Conservation (phyloP, 2,888 invertebrate species). For the Augochlorella aurata region DNA sequence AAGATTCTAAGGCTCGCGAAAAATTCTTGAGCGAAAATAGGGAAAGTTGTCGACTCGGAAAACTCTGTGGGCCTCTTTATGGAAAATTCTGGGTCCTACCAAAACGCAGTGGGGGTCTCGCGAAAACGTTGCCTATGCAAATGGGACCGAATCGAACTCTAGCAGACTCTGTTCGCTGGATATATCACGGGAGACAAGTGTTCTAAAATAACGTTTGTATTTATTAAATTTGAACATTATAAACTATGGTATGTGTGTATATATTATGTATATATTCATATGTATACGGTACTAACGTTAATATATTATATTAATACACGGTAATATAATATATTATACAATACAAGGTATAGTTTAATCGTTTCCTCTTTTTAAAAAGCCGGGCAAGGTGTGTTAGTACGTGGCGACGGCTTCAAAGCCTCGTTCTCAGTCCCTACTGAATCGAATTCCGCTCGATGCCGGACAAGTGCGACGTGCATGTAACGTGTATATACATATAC, state of each 20-base stretch:
- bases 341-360: slow-evolving; percentile 8
- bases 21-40: background rate
- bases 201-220: slow-evolving; percentile 52
- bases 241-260: slow-evolving; percentile 39
- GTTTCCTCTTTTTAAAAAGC: slow-evolving; percentile 24
- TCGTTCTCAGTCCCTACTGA: slow-evolving; percentile 17
- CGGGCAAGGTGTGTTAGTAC: slow-evolving; percentile 26
- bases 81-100: background rate
- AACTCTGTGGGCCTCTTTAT: background rate
- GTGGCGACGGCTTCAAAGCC: background rate
- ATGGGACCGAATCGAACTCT: background rate
- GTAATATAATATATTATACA: slow-evolving; percentile 47
- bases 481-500: slow-evolving; percentile 6
- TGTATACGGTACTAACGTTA: slow-evolving; percentile 32
- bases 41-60: background rate
- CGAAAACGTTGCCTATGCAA: no score
- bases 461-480: slow-evolving; percentile 5
- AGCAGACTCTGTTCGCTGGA: slow-evolving; percentile 12
- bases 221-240: slow-evolving; percentile 52
- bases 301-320: slow-evolving; percentile 44
- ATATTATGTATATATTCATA: slow-evolving; percentile 27
- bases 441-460: slow-evolving; percentile 40
- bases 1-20: background rate
- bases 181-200: slow-evolving; percentile 26
- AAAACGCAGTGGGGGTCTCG: background rate